Conservation (phyloP, 2,797 vertebrate species). For the Lagodon rhomboides region DNA sequence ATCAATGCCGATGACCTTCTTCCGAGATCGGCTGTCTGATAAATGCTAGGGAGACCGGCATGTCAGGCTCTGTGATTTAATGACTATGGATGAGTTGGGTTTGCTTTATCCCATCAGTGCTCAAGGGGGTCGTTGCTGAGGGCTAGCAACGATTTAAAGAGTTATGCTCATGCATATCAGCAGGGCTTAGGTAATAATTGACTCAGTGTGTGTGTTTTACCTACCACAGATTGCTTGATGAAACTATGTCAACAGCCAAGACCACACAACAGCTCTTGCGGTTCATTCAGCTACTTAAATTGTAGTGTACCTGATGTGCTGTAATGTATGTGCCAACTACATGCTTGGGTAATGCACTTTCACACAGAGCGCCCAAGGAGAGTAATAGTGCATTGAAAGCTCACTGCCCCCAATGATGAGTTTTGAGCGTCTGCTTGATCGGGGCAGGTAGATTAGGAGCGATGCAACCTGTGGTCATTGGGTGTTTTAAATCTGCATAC, state of each 20-base stretch:
- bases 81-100: conserved; percentile 34
- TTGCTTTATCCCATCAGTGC: conserved; percentile 28
- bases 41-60: conserved; percentile 32
- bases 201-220: conserved; percentile 54
- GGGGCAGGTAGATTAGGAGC: neutral
- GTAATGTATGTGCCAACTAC: conserved; percentile 25
- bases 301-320: conserved; percentile 45
- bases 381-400: conserved; percentile 1
- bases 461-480: neutral
- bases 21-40: conserved; percentile 29
- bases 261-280: conserved; percentile 59
- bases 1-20: conserved; percentile 47
- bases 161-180: conserved; percentile 47
- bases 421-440: conserved; percentile 18
- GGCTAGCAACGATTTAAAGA: conserved; percentile 43
- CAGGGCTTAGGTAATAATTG: conserved; percentile 40
- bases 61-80: conserved; percentile 52
- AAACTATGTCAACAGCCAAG: conserved; percentile 51
- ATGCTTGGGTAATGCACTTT: conserved; percentile 31
- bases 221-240: conserved; percentile 66
- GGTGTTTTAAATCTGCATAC: neutral
- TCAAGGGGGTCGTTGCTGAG: conserved; percentile 35
- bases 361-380: conserved; percentile 12
- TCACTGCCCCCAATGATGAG: neutral
- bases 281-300: conserved; percentile 55